Conservation (phyloP, 2,113 vertebrate genomes). For the Prionailurus viverrinus region DNA sequence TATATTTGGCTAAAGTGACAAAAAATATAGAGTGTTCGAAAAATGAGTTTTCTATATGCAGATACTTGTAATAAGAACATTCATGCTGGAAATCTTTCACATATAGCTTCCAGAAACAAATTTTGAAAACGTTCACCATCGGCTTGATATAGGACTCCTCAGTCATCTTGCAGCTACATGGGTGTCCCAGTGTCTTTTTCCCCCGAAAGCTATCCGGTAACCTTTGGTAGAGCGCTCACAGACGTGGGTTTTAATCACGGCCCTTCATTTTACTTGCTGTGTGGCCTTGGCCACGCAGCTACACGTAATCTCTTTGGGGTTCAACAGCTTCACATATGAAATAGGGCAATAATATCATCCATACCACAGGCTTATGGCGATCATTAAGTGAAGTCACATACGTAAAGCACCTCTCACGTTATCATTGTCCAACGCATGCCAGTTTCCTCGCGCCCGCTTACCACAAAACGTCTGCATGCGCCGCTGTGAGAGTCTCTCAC, state of each 20-base stretch:
- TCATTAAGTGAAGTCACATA: not conserved
- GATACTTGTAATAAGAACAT: conserved; percentile 23
- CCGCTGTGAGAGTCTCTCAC: not conserved
- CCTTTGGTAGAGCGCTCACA: not conserved
- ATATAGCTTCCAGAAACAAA: not conserved
- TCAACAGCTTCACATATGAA: not conserved
- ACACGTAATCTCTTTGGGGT: not conserved
- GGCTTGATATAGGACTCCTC: not conserved
- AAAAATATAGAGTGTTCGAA: not conserved
- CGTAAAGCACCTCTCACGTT: not conserved
- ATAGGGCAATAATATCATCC: not conserved
- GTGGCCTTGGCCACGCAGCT: not conserved
- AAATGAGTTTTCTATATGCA: not conserved
- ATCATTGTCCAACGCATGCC: not conserved
- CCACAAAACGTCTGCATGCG: not conserved
- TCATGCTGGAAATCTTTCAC: conserved; percentile 26
- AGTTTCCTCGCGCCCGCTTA: not conserved
- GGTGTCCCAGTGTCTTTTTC: not conserved
- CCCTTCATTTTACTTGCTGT: not conserved
- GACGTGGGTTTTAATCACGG: not conserved
- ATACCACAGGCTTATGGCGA: not conserved
- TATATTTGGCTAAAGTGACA: not conserved
- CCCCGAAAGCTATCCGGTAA: not conserved
- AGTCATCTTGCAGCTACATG: not conserved
- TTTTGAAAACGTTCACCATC: not conserved